A percentile compares a stretch with the other conserved stretches of the same genome.
Evolutionary conservation across 2,888 invertebrate genomes (phyloP).

Genomic region (Pachymerium ferrugineum): DNA sequence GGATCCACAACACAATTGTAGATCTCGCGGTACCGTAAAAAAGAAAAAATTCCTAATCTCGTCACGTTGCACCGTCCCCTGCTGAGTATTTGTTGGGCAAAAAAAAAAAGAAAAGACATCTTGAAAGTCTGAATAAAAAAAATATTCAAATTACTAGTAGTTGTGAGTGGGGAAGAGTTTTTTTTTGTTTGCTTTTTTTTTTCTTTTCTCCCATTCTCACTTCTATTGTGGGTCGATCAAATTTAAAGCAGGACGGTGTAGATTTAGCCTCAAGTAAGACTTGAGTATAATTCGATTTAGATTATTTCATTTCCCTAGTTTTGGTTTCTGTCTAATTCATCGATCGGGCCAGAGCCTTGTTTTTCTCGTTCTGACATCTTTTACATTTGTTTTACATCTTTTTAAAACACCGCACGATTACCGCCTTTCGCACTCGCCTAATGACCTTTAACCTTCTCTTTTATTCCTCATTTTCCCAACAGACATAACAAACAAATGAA

Average conservation of each 20-base stretch:
- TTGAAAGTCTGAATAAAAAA: not conserved
- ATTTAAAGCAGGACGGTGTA: too few relatives aligned
- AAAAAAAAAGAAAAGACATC: not conserved
- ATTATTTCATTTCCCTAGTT: constrained; percentile 11
- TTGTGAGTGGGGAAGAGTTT: too few relatives aligned
- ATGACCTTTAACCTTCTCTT: constrained; percentile 11
- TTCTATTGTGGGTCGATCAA: too few relatives aligned
- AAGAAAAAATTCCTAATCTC: too few relatives aligned
- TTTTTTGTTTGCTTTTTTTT: not conserved
- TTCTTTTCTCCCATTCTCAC: too few relatives aligned
- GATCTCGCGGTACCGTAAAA: too few relatives aligned
- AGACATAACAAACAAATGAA: constrained; percentile 2
- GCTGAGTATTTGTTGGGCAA: too few relatives aligned
- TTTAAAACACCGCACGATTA: not conserved
- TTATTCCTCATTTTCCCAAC: not conserved
- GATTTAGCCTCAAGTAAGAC: not conserved
- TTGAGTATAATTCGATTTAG: constrained; percentile 19
- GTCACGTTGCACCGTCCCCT: too few relatives aligned
- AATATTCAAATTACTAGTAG: not conserved
- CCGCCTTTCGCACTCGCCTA: not conserved
- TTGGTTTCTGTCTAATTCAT: not conserved
- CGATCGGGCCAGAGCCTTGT: not conserved
- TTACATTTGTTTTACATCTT: not conserved
- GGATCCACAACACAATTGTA: too few relatives aligned
- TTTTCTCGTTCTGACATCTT: too few relatives aligned